Conservation (phyloP, 2,888 invertebrate species). For the Emmelina monodactyla region DNA sequence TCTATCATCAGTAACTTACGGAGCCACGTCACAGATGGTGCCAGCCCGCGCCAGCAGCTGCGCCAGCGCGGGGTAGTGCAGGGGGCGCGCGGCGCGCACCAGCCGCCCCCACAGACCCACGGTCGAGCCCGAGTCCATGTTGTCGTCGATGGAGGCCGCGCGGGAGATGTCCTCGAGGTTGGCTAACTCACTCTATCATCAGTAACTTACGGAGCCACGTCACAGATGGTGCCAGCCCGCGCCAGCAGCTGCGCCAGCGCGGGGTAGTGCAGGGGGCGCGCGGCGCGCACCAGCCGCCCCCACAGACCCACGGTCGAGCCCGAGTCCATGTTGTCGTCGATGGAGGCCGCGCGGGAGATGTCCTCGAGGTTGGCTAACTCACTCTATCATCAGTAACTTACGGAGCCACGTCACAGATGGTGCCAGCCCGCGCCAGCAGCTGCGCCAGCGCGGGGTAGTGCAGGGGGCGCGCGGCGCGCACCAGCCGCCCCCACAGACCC, state of each 20-base stretch:
- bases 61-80: conserved; percentile 74
- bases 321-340: conserved; percentile 52
- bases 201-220: conserved; percentile 76
- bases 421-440: conserved; percentile 67
- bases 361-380: conserved; percentile 32
- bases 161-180: conserved; percentile 26
- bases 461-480: conserved; percentile 74
- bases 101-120: conserved; percentile 54
- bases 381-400: no score
- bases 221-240: conserved; percentile 71
- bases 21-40: conserved; percentile 72
- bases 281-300: conserved; percentile 68
- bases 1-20: no score
- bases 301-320: conserved; percentile 53
- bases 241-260: conserved; percentile 71
- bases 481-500: conserved; percentile 51
- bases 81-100: conserved; percentile 72
- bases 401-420: conserved; percentile 75
- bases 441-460: conserved; percentile 74
- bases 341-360: conserved; percentile 22
- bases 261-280: conserved; percentile 72
- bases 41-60: conserved; percentile 70
- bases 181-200: no score
- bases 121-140: conserved; percentile 52
- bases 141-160: conserved; percentile 33